Conservation (phyloP, 2,113 vertebrate genomes). For the Sylvia atricapilla region DNA sequence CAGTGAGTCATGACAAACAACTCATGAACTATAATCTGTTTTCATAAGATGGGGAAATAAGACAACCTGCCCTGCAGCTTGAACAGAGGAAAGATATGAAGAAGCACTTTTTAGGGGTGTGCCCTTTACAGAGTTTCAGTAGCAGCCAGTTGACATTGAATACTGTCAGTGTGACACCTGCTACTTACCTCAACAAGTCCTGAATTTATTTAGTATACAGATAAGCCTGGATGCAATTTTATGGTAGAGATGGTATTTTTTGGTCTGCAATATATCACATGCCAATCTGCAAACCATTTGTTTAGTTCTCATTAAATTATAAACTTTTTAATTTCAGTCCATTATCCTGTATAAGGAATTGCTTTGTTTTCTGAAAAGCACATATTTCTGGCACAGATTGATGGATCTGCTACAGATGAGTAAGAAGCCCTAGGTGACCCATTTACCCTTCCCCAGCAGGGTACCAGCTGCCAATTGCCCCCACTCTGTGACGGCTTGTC, state of each 20-base stretch:
- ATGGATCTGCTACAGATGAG: constrained; percentile 58
- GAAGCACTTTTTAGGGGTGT: neutral
- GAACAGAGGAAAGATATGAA: neutral
- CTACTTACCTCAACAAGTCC: neutral
- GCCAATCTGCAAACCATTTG: neutral
- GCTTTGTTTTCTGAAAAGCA: constrained; percentile 60
- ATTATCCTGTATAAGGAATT: constrained; percentile 13
- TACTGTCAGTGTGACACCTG: neutral
- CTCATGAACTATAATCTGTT: neutral
- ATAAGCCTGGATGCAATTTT: neutral
- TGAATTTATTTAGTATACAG: neutral
- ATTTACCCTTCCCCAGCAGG: constrained; percentile 72
- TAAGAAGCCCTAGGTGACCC: constrained; percentile 71
- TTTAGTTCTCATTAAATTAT: constrained; percentile 60
- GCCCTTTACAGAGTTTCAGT: neutral
- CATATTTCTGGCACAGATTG: constrained; percentile 63
- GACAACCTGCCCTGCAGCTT: neutral
- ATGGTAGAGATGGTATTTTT: neutral
- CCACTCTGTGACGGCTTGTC: constrained; percentile 73
- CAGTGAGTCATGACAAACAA: neutral
- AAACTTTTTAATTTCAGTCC: constrained; percentile 42
- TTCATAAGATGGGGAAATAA: neutral
- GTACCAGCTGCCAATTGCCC: constrained; percentile 76
- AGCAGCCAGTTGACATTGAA: neutral
- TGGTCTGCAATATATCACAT: neutral